Base-by-base conservation (phyloP, 2,888 invertebrate species). In the Uloborus plumipes region DNA sequence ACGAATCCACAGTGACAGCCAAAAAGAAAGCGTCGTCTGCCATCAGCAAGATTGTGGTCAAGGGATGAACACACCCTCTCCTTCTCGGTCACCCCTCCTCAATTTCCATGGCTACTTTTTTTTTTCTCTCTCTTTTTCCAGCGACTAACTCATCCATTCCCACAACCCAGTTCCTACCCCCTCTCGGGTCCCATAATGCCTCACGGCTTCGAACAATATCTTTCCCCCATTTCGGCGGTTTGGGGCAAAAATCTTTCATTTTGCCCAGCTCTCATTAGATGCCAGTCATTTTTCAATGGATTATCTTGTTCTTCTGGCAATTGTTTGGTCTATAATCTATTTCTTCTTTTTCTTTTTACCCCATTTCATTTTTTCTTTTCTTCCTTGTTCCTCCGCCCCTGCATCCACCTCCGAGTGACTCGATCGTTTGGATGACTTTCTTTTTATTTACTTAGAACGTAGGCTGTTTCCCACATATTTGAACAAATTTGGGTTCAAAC, bases 241-340 rank as follows among this genome's bases (percentile, higher is more conserved):
- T 49, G 50, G 18, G 16, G 22, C 47, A 58, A 71, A 55, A 70
- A 64, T 47, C 53, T 53, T 47, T 26, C 64, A 64, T 62, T 65
- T 70, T 70, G 59, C 64, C 66, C 72, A 20, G n/a, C 71, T 72
- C 71, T 78, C 78, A 78, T 78, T 78, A 78, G 72, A 78, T 49
- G 58, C 18, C 51, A 59, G 66, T 59, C 78, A 78, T 78, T 78
- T 78, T 78, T 78, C 78, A 78, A 78, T 72, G 78, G 78, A 78
- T 78, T 78, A 78, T 78, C 78, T 72, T 78, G 78, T 72, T 78
- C 72, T 78, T 64, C 58, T 72, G 78, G 72, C 78, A 78, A 78
- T 78, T 72, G 78, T 72, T 78, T 78, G 66, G 53, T 78, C 51
- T 71, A 66, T 72, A 78, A 66, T 78, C 66, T 64, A 72, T 72